Evolutionary conservation across 2,797 vertebrate species (phyloP), one percentile per base, ranked within the genome.

Genomic region (Natrix natrix): DNA sequence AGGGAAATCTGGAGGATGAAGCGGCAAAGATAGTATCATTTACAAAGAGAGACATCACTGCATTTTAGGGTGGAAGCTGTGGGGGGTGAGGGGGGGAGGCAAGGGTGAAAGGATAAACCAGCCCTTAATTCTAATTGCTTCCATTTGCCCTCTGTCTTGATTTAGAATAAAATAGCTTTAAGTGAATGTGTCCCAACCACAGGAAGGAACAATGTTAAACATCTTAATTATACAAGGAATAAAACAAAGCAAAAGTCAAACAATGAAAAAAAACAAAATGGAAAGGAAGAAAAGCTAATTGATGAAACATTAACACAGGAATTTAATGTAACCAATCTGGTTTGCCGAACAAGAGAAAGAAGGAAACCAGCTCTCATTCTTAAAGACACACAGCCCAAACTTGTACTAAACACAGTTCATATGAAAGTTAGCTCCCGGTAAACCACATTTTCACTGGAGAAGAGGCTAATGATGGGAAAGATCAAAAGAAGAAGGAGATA

Each of bases 211-310:
- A 88, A 97, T 86, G 94, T 92, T 95, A 96, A 97, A 94, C 91
- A 14, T 95, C 97, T 95, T 91, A 97, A 96, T 97, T 97, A 61
- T 28, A 93, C 0, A 4, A 92, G 78, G 95, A 94, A 92, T 55
- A 89, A 96, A 96, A 97, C 96, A 96, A 97, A 97, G 96, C 96
- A 92, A 95, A 94, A 95, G 94, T 93, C 95, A 95, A 97, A 97
- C 96, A 97, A 97, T 96, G 96, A 95, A 63, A 32, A 28, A 61
- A 61, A 91, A 88, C 28, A 91, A 92, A 95, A 94, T 88, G 87
- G 32, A 88, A 89, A 97, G 96, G 95, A 95, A 95, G 89, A 86
- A 66, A 91, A 93, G 91, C 74, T 95, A 95, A 96, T 96, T 96
- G 93, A 95, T 95, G 95, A 94, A 96, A 96, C 95, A 93, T 95